A percentile compares a stretch with the other conserved stretches of the same genome.
Conservation (phyloP, 37 sponge, comb jelly and placozoan genomes). For the Crambe crambe region DNA sequence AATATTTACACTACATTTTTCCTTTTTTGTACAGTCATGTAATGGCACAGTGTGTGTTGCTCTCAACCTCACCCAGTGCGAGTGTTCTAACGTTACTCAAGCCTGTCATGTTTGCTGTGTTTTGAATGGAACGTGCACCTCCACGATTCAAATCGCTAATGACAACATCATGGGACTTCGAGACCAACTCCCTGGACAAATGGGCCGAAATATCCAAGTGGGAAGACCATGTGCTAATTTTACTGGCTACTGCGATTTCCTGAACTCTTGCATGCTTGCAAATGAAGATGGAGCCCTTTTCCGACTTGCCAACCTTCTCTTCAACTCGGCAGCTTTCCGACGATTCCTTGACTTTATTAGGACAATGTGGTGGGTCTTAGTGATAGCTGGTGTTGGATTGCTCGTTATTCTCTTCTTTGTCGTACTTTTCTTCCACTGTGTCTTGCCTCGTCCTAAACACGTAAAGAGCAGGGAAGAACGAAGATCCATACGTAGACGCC, state of each 20-base stretch:
- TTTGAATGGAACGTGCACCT: conserved; percentile 19
- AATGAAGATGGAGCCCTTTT: conserved; percentile 24
- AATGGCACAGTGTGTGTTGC: conserved; percentile 61
- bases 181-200: conserved; percentile 1
- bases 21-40: conserved; percentile 44
- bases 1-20: no score
- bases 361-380: conserved; percentile 74
- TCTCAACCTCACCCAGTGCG: conserved; percentile 42
- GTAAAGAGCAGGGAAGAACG: conserved; percentile 23
- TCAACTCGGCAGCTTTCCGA: conserved; percentile 19
- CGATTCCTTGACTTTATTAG: conserved; percentile 31
- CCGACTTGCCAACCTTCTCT: conserved; percentile 14
- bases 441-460: conserved; percentile 68
- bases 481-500: not conserved
- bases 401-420: conserved; percentile 66
- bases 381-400: conserved; percentile 51
- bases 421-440: conserved; percentile 57
- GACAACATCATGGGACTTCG: not conserved
- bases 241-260: conserved; percentile 79
- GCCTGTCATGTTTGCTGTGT: conserved; percentile 68
- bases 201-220: conserved; percentile 18
- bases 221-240: conserved; percentile 62
- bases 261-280: conserved; percentile 32
- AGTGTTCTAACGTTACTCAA: conserved; percentile 30
- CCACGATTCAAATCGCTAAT: conserved; percentile 19